A percentile compares a stretch with the other conserved stretches of the same genome.
phyloP scores from a whole-genome alignment of 2,888 invertebrate genomes.

The Epirrita christyi region DNA sequence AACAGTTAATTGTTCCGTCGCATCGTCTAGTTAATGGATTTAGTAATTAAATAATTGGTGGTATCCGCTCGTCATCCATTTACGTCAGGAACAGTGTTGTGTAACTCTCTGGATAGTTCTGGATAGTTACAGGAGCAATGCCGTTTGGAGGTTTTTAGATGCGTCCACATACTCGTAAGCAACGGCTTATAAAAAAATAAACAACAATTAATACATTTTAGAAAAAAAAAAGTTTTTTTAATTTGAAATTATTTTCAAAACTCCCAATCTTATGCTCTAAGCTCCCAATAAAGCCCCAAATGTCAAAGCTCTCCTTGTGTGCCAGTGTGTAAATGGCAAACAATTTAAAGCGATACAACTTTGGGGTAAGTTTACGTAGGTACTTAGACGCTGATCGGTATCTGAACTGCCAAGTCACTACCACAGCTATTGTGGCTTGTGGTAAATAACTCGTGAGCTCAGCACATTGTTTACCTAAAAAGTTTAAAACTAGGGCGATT shows the following conservation, averaged over 20 bases:
- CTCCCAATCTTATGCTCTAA: no score
- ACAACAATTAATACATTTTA: no score
- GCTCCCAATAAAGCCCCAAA: not conserved
- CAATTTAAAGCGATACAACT: constrained; percentile 33
- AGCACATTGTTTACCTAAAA: not conserved
- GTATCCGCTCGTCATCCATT: constrained; percentile 52
- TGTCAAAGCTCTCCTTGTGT: not conserved
- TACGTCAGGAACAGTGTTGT: constrained; percentile 17
- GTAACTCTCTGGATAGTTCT: no score
- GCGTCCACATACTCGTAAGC: no score
- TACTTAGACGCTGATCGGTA: constrained; percentile 22
- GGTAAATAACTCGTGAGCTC: constrained; percentile 11
- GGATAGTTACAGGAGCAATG: constrained; percentile 12
- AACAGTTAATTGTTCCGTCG: constrained; percentile 45
- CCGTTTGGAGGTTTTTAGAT: no score
- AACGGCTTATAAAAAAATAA: no score
- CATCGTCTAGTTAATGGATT: constrained; percentile 48
- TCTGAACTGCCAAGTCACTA: constrained; percentile 23
- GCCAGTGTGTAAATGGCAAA: constrained; percentile 8
- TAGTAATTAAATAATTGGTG: constrained; percentile 70
- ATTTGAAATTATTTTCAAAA: no score
- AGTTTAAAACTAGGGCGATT: constrained; percentile 3
- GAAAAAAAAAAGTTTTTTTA: no score
- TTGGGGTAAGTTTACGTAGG: constrained; percentile 14
- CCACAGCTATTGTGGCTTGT: constrained; percentile 19